Evolutionary conservation across 2,113 vertebrate species (phyloP).

Genomic region (Pelecanoides urinatrix): DNA sequence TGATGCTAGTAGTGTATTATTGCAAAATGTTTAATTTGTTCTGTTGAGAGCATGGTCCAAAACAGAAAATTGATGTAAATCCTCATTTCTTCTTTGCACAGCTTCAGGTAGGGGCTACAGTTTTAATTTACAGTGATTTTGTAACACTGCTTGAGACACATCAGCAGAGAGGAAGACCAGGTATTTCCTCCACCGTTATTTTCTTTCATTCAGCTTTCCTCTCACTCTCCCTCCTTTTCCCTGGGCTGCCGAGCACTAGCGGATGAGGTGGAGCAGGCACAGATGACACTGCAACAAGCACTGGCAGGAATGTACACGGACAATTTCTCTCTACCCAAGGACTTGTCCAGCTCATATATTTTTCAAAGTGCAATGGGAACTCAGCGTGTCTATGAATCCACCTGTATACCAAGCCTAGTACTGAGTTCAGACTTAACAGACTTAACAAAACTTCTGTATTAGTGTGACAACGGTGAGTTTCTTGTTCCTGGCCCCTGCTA

Average conservation of each 20-base stretch:
- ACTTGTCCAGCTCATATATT: neutral
- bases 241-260: neutral
- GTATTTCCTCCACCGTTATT: neutral
- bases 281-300: neutral
- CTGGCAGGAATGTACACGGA: neutral
- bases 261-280: accelerated
- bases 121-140: neutral
- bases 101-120: neutral
- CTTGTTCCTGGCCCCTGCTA: neutral
- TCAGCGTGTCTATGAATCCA: neutral
- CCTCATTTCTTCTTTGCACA: neutral
- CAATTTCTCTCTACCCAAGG: neutral
- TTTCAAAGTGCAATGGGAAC: neutral
- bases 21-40: neutral
- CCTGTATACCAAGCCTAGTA: neutral
- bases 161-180: neutral
- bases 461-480: neutral
- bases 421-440: neutral
- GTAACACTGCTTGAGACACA: neutral
- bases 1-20: neutral
- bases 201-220: neutral
- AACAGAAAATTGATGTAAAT: neutral
- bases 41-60: neutral
- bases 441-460: neutral
- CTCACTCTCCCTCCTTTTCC: neutral